Percentiles rank a stretch among this genome's conserved stretches.
These are phyloP conservation scores for Tachyglossus aculeatus DNA, from an alignment of 2,797 vertebrate species.

Conservation along the genomic window DNA sequence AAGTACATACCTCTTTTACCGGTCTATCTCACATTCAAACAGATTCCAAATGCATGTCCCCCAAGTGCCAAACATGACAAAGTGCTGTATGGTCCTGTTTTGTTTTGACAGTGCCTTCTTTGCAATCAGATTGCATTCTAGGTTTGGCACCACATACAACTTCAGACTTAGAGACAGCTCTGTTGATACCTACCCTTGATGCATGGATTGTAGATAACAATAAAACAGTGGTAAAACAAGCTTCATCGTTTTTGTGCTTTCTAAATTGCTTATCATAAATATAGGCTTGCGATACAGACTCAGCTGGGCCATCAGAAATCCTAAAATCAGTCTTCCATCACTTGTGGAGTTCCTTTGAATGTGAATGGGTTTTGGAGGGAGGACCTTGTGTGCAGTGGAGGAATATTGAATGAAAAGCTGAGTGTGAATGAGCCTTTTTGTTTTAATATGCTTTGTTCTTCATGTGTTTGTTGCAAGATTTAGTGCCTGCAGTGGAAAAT, in stretches of 20 bases:
- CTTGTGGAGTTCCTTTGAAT: neutral
- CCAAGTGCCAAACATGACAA: constrained; percentile 20
- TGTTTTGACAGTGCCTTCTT: neutral
- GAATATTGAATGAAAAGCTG: neutral
- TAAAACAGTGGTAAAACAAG: neutral
- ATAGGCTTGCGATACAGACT: neutral
- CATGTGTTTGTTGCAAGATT: neutral
- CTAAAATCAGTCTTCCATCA: neutral
- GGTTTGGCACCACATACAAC: neutral
- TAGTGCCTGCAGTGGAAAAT: neutral
- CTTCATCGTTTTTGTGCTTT: constrained; percentile 14
- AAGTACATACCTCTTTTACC: constrained; percentile 38
- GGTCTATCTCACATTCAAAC: neutral
- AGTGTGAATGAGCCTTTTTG: neutral
- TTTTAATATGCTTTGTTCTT: neutral
- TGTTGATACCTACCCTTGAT: constrained; percentile 11
- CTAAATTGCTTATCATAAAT: neutral
- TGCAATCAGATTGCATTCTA: neutral
- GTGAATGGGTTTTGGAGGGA: too few species aligned
- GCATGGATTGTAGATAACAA: constrained; percentile 2
- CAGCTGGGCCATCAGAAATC: neutral
- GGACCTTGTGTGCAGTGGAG: too few species aligned
- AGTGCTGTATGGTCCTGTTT: neutral
- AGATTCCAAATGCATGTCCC: constrained; percentile 27
- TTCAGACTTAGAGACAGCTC: neutral